phyloP scores from a whole-genome alignment of 2,113 vertebrate species.

The Oncorhynchus clarkii region DNA sequence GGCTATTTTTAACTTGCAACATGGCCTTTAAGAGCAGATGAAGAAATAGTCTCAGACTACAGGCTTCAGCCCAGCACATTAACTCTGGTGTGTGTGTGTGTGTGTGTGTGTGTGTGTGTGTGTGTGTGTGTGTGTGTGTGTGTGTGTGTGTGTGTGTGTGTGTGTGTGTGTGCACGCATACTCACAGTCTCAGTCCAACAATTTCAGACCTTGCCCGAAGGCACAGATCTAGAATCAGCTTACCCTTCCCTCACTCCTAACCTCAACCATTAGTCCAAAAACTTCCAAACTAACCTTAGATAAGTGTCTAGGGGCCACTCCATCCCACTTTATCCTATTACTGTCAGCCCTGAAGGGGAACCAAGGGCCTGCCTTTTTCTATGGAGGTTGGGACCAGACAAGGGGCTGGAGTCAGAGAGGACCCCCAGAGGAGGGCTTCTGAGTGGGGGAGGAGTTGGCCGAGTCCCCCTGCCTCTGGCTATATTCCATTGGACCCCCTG shows the following conservation, averaged over 20 bases:
- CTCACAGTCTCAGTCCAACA: neutral
- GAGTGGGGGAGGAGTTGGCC: constrained; percentile 44
- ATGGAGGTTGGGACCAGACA: neutral
- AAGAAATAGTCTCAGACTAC: neutral
- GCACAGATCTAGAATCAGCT: neutral
- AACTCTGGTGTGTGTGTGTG: neutral
- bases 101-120: too few relatives aligned
- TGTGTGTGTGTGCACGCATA: neutral
- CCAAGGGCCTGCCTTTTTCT: neutral
- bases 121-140: too few relatives aligned
- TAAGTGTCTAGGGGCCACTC: neutral
- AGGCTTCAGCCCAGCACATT: neutral
- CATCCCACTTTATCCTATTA: neutral
- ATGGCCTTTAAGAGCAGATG: neutral
- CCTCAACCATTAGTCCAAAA: neutral
- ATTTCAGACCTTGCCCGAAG: neutral
- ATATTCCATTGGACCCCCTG: constrained; percentile 17
- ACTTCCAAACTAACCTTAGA: neutral
- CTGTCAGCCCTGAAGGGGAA: neutral
- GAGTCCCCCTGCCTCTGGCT: constrained; percentile 13
- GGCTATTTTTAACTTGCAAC: neutral
- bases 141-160: neutral
- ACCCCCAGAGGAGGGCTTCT: constrained; percentile 27
- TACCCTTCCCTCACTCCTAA: neutral
- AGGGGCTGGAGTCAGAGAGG: constrained; percentile 26